Evolutionary conservation across 2,888 invertebrate species (phyloP).

Genomic region (Diloba caeruleocephala): DNA sequence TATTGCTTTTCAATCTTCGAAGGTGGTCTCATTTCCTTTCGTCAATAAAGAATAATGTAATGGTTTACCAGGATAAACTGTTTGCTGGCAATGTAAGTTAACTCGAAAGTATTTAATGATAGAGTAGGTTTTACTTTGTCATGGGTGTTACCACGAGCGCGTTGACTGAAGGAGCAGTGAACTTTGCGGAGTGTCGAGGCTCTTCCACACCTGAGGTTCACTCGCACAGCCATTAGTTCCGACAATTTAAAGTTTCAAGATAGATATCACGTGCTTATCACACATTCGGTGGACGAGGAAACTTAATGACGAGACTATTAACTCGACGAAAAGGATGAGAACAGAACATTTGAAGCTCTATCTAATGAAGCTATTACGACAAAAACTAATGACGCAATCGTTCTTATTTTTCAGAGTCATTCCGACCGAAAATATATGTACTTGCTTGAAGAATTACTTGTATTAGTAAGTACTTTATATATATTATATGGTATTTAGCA

Average conservation of each 20-base stretch:
- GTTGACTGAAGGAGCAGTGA: slow-evolving; percentile 82
- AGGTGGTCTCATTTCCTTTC: slow-evolving; percentile 69
- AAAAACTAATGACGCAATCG: slow-evolving; percentile 56
- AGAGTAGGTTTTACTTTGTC: slow-evolving; percentile 68
- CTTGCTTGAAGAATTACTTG: slow-evolving; percentile 18
- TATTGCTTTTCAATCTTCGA: slow-evolving; percentile 58
- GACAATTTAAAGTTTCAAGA: slow-evolving; percentile 76
- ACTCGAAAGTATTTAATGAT: slow-evolving; percentile 50
- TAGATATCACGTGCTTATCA: slow-evolving; percentile 75
- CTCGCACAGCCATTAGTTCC: slow-evolving; percentile 82
- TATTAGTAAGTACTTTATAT: slow-evolving; percentile 16
- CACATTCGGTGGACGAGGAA: slow-evolving; percentile 55
- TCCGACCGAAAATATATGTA: slow-evolving; percentile 27
- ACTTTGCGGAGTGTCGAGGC: slow-evolving; percentile 80
- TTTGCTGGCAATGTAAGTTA: slow-evolving; percentile 45
- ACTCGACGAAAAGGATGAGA: slow-evolving; percentile 32
- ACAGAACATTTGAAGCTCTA: slow-evolving; percentile 33
- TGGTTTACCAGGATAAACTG: slow-evolving; percentile 65
- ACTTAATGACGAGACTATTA: slow-evolving; percentile 45
- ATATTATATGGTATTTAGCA: slow-evolving; percentile 57
- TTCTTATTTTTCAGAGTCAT: slow-evolving; percentile 36
- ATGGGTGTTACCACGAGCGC: slow-evolving; percentile 55
- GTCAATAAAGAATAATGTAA: slow-evolving; percentile 70
- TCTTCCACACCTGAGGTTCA: slow-evolving; percentile 83
- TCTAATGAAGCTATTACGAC: slow-evolving; percentile 51